Conservation (phyloP, 2,888 invertebrate species). For the Disparrhopalites patrizii region DNA sequence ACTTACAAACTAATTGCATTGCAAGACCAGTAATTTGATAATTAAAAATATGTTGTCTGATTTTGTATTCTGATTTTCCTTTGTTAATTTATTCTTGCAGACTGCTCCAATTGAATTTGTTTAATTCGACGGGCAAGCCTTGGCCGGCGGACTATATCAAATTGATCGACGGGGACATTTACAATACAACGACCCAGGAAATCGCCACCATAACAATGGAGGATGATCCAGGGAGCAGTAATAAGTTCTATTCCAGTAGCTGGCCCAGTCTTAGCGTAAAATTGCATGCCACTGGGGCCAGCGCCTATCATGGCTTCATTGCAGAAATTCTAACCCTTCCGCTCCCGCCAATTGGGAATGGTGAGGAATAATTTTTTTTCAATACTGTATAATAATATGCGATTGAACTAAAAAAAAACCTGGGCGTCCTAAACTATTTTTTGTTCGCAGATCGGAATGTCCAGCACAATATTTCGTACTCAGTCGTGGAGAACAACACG, state of each 20-base stretch:
- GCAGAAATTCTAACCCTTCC: conserved; percentile 95
- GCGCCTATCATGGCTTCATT: conserved; percentile 89
- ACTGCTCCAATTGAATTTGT: conserved; percentile 84
- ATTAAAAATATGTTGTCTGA: too few species aligned
- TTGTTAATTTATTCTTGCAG: too few species aligned
- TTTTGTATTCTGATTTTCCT: too few species aligned
- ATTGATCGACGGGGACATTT: conserved; percentile 88
- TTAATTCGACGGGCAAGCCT: conserved; percentile 76
- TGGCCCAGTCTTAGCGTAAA: conserved; percentile 81
- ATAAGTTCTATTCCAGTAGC: conserved; percentile 69
- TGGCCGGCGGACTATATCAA: conserved; percentile 78
- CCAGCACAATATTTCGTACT: conserved; percentile 82
- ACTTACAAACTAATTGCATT: neutral
- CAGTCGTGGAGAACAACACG: conserved; percentile 72
- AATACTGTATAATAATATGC: too few species aligned
- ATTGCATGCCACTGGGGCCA: conserved; percentile 90
- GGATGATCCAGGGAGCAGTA: conserved; percentile 50
- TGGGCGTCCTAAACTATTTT: too few species aligned
- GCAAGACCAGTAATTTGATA: neutral
- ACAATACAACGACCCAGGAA: conserved; percentile 74
- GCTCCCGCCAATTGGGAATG: conserved; percentile 81
- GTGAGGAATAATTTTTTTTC: conserved; percentile 58
- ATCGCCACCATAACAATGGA: conserved; percentile 52
- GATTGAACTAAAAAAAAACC: too few species aligned
- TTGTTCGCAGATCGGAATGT: conserved; percentile 89